Evolutionary conservation across 2,888 invertebrate species (phyloP), one percentile per base, ranked within the genome.

Genomic region (Zhengitettix transpicula): DNA sequence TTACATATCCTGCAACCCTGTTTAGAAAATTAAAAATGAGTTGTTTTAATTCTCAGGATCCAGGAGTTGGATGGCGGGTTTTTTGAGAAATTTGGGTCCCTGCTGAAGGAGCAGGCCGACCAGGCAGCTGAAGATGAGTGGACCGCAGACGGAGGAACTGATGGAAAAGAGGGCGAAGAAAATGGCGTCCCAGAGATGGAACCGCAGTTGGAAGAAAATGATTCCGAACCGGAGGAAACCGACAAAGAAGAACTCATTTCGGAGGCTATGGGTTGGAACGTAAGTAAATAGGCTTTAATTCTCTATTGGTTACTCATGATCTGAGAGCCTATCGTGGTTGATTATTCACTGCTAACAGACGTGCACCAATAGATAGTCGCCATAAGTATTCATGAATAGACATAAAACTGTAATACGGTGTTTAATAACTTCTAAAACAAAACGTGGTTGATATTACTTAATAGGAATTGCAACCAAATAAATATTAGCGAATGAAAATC

Each of bases 51-150:
- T 77, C 77, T 57, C 76, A 87, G 87, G 75, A 80, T 89, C 65
- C 88, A 88, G 75, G 85, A 88, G 74, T 79, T 85, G 16, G 89
- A 89, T 71, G 87, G 85, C 66, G 85, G 88, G 57, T 89, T 89
- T 73, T 89, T 90, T 70, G 89, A 89, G 71, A 86, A 85, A 68
- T 87, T 89, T 67, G 89, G 89, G 0, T 84, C 85, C 0, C 75
- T 88, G 57, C 73, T 89, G 40, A 60, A 61, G 56, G 65, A 64
- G 57, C 60, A 62, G 12, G 28, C 53, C 10, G 53, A 53, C 17
- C 56, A 66, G 56, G 56, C 61, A 17, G 65, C 64, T 10, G 51
- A 59, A 10, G 62, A 64, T 51, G 63, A 67, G 14, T 66, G 62
- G 60, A 70, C 51, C 9, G 74, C 75, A 61, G 73, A 74, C 62